Conservation (phyloP, 2,888 invertebrate species). For the Netelia melanura region DNA sequence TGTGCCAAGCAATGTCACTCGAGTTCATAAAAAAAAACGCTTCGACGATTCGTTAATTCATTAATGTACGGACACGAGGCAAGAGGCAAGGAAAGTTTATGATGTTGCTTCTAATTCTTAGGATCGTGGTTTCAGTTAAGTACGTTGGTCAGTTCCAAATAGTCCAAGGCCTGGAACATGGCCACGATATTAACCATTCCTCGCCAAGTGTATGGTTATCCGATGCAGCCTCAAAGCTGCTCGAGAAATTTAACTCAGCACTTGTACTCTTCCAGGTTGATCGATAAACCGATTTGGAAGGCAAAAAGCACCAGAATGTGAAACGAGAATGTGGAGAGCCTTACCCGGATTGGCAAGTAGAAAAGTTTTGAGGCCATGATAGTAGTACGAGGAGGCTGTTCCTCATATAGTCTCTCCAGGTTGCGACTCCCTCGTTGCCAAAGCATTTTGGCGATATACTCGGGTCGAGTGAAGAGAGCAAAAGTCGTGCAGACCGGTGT, state of each 20-base stretch:
- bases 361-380: constrained; percentile 9
- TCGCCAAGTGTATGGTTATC: constrained; percentile 8
- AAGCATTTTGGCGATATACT: constrained; percentile 54
- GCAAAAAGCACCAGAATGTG: constrained; percentile 28
- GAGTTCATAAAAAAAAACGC: neutral
- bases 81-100: neutral
- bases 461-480: constrained; percentile 26
- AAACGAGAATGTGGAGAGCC: constrained; percentile 11
- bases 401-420: constrained; percentile 26
- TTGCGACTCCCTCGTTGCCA: constrained; percentile 33
- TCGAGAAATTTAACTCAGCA: constrained; percentile 48
- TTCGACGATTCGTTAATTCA: neutral
- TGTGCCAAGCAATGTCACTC: neutral
- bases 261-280: constrained; percentile 39
- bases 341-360: neutral
- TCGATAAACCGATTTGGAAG: constrained; percentile 57
- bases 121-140: constrained; percentile 23
- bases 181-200: constrained; percentile 36
- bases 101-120: constrained; percentile 5
- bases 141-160: constrained; percentile 15
- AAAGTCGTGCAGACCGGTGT: constrained; percentile 49
- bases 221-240: constrained; percentile 30
- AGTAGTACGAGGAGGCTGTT: constrained; percentile 19
- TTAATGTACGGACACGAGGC: neutral
- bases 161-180: constrained; percentile 1